These are phyloP conservation scores for Stenodera caucasica DNA, from an alignment of 2,888 invertebrate genomes.

Conservation along the genomic window DNA sequence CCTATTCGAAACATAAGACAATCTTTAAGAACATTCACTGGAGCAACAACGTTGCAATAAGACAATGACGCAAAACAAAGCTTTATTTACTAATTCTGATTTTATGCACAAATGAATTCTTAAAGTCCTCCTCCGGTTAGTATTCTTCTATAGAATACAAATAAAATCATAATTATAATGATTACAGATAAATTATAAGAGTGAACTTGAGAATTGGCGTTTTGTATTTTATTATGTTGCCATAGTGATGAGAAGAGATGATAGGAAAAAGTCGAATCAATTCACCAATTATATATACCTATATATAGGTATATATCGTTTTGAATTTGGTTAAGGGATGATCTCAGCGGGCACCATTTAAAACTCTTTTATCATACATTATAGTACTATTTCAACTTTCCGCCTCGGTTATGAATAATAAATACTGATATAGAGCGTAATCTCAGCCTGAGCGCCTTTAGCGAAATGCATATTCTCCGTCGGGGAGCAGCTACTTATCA, in stretches of 20 bases:
- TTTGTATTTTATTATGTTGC: slow-evolving; percentile 45
- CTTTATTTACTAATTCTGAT: slow-evolving; percentile 46
- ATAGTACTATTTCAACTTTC: slow-evolving; percentile 54
- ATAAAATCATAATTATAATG: slow-evolving; percentile 37
- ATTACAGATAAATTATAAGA: slow-evolving; percentile 36
- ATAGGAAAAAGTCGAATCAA: slow-evolving; percentile 15
- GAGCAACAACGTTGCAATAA: slow-evolving; percentile 42
- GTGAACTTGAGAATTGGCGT: slow-evolving; percentile 41
- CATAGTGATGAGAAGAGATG: slow-evolving; percentile 38
- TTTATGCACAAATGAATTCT: slow-evolving; percentile 49
- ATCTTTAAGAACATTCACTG: slow-evolving; percentile 42
- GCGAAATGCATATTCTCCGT: slow-evolving; percentile 52
- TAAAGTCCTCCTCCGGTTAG: slow-evolving; percentile 23
- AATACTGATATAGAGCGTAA: slow-evolving; percentile 55
- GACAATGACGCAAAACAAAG: slow-evolving; percentile 44
- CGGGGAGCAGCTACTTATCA: slow-evolving; percentile 52
- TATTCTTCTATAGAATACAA: slow-evolving; percentile 29
- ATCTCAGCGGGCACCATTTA: slow-evolving; percentile 51
- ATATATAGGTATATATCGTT: no score
- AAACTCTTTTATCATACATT: slow-evolving; percentile 53
- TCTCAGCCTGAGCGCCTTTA: slow-evolving; percentile 48
- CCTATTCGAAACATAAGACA: slow-evolving; percentile 47
- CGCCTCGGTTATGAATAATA: slow-evolving; percentile 55
- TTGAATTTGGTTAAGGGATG: slow-evolving; percentile 41
- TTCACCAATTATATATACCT: no score